Evolutionary conservation across 2,113 vertebrate genomes (phyloP).

Genomic region (Pleuronectes platessa): DNA sequence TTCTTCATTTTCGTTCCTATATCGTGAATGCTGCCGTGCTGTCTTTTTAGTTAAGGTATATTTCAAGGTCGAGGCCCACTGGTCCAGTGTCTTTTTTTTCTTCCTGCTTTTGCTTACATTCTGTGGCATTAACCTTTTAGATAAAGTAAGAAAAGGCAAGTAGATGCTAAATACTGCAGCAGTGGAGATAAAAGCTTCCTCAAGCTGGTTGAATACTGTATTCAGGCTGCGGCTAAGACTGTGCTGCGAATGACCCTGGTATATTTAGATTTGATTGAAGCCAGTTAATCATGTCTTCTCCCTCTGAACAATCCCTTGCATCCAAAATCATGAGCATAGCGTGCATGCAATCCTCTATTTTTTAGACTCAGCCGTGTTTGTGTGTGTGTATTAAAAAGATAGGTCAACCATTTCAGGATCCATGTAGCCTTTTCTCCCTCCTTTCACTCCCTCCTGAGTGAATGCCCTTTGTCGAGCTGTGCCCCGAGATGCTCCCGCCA

Average conservation of each 20-base stretch:
- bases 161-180: constrained; percentile 56
- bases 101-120: constrained; percentile 11
- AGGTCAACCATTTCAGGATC: constrained; percentile 73
- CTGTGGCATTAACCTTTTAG: constrained; percentile 50
- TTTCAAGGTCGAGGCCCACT: constrained; percentile 48
- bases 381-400: constrained; percentile 41
- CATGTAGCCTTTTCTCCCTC: constrained; percentile 49
- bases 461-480: constrained; percentile 78
- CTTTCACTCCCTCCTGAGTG: constrained; percentile 60
- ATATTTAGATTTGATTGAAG: constrained; percentile 55
- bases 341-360: constrained; percentile 11
- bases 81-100: constrained; percentile 7
- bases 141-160: constrained; percentile 44
- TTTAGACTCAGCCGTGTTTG: neutral
- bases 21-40: neutral
- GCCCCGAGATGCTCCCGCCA: constrained; percentile 80
- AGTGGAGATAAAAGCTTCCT: constrained; percentile 28
- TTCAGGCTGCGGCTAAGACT: constrained; percentile 35
- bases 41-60: constrained; percentile 11
- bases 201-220: constrained; percentile 23
- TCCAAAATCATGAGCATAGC: neutral
- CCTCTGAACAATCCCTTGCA: neutral
- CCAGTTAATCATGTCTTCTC: constrained; percentile 42
- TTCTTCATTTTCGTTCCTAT: neutral
- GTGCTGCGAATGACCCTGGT: constrained; percentile 33